These are phyloP conservation scores for Cyprinodon diabolis DNA, from an alignment of 2,797 vertebrate species.

Conservation along the genomic window DNA sequence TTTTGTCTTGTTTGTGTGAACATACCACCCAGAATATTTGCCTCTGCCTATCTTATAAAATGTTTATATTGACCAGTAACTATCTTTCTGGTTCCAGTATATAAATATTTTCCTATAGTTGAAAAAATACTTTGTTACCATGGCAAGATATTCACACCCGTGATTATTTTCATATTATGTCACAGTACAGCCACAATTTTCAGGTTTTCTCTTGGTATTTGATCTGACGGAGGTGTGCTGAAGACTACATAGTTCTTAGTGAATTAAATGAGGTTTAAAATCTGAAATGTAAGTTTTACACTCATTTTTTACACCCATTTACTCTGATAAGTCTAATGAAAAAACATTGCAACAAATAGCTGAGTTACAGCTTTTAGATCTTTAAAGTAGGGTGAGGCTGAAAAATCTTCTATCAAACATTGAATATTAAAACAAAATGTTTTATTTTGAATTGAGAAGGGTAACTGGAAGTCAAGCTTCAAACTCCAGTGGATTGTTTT, in stretches of 20 bases:
- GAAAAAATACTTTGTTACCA: neutral
- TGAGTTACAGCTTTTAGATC: neutral
- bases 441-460: no score
- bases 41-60: conserved; percentile 42
- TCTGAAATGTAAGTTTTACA: neutral
- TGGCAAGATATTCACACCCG: neutral
- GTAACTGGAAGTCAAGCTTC: no score
- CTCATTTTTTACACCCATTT: neutral
- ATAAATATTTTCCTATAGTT: conserved; percentile 49
- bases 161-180: neutral
- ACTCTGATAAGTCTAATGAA: neutral
- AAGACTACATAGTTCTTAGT: neutral
- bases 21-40: conserved; percentile 23
- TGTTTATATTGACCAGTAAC: conserved; percentile 46
- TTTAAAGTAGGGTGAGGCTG: neutral
- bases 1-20: conserved; percentile 38
- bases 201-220: neutral
- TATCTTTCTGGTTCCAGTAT: conserved; percentile 61
- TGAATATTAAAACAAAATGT: neutral
- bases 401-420: neutral
- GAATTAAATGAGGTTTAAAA: neutral
- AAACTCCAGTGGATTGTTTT: no score
- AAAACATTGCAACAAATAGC: neutral
- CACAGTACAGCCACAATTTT: neutral
- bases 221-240: neutral